phyloP scores from a whole-genome alignment of 2,888 invertebrate species.

The Drosophila mulleri region DNA sequence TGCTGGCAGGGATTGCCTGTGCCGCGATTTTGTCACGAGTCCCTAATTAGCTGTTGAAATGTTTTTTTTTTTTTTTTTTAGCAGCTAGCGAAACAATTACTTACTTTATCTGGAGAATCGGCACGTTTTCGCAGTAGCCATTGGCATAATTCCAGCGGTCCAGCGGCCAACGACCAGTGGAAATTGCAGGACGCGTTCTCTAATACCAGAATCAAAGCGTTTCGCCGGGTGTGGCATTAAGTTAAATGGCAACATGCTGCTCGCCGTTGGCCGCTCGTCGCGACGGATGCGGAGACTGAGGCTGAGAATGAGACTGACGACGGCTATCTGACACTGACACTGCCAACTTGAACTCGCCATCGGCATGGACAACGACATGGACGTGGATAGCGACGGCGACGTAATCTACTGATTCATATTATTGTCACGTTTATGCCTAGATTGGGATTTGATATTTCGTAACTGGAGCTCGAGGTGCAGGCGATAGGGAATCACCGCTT shows the following conservation, averaged over 20 bases:
- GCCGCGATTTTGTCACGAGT: conserved; percentile 20
- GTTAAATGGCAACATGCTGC: conserved; percentile 57
- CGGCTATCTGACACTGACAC: conserved; percentile 12
- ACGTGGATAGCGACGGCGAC: conserved; percentile 14
- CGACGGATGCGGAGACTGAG: neutral
- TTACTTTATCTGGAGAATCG: conserved; percentile 57
- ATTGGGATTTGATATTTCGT: conserved; percentile 70
- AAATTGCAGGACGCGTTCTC: conserved; percentile 16
- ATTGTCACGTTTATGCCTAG: conserved; percentile 81
- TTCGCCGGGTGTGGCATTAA: conserved; percentile 65
- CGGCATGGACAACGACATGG: conserved; percentile 1
- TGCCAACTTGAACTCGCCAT: conserved; percentile 6
- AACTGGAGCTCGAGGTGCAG: conserved; percentile 9
- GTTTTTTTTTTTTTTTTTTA: conserved; percentile 46
- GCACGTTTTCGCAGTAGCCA: conserved; percentile 46
- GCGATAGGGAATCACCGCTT: neutral
- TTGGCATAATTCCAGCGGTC: conserved; percentile 22
- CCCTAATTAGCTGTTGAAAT: conserved; percentile 69
- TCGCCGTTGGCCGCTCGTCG: neutral
- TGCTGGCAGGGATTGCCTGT: neutral
- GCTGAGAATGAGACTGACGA: neutral
- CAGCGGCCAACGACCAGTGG: conserved; percentile 10
- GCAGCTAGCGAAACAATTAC: conserved; percentile 65
- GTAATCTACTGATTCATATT: conserved; percentile 80
- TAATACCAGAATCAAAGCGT: conserved; percentile 52